Conservation (phyloP, 1,140 invertebrate genomes). For the Heliconius nattereri region DNA sequence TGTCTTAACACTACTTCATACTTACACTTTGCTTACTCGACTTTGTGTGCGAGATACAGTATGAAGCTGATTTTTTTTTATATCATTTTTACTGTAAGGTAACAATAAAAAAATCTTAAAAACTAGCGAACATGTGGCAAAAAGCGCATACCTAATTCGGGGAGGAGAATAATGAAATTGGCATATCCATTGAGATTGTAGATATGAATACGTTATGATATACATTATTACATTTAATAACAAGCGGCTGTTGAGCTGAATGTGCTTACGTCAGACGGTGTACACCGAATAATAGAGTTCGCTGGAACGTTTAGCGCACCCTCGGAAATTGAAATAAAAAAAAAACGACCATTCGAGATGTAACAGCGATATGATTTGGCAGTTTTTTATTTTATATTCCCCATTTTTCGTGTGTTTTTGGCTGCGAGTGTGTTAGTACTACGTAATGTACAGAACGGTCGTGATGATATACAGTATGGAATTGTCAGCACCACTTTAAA, state of each 20-base stretch:
- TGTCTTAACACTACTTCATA: too few relatives aligned
- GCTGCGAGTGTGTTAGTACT: slow-evolving; percentile 56
- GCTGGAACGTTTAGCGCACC: slow-evolving; percentile 78
- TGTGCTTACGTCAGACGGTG: slow-evolving; percentile 72
- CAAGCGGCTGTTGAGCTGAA: slow-evolving; percentile 70
- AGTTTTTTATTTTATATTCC: slow-evolving; percentile 67
- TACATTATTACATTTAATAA: slow-evolving; percentile 78
- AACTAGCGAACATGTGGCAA: slow-evolving; percentile 30
- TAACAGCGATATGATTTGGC: slow-evolving; percentile 80
- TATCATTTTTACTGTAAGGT: neutral
- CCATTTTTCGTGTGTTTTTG: slow-evolving; percentile 65
- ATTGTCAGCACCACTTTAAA: too few relatives aligned
- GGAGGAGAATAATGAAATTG: slow-evolving; percentile 62
- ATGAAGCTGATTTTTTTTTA: too few relatives aligned
- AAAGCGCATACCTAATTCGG: slow-evolving; percentile 33
- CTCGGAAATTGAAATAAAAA: slow-evolving; percentile 80
- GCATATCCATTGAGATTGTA: slow-evolving; percentile 75
- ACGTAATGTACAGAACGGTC: slow-evolving; percentile 49
- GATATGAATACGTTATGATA: slow-evolving; percentile 81
- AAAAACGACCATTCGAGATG: slow-evolving; percentile 77
- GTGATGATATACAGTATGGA: neutral
- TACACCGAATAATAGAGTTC: slow-evolving; percentile 78
- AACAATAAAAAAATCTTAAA: neutral
- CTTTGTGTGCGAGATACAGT: too few relatives aligned
- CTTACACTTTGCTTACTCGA: too few relatives aligned